Percentiles rank a stretch among this genome's conserved stretches.
Conservation (phyloP, 2,113 vertebrate species). For the Pseudolaguvia tuberculata region DNA sequence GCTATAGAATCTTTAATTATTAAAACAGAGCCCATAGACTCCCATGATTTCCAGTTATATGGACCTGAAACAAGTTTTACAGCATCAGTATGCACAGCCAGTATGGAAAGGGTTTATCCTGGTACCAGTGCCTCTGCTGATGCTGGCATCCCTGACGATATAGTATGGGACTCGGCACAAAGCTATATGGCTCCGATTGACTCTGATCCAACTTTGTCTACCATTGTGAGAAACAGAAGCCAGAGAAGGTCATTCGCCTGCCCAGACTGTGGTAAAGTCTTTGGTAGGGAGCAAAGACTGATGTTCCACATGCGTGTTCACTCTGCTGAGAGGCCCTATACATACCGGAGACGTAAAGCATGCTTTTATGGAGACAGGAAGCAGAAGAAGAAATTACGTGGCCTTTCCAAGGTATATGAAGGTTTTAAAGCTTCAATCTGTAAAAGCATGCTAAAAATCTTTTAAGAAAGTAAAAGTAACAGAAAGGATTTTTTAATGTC, state of each 20-base stretch:
- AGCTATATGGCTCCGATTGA: conserved; percentile 49
- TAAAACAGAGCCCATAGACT: conserved; percentile 37
- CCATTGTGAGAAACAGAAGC: conserved; percentile 18
- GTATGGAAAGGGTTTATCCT: conserved; percentile 21
- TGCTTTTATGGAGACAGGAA: conserved; percentile 44
- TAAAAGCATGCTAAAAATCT: neutral
- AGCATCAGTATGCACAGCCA: neutral
- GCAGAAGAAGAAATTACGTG: conserved; percentile 31
- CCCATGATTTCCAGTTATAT: conserved; percentile 4
- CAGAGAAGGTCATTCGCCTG: conserved; percentile 49
- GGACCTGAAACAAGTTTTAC: conserved; percentile 7
- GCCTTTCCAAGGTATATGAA: conserved; percentile 26
- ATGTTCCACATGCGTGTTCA: conserved; percentile 45
- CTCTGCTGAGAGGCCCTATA: conserved; percentile 40
- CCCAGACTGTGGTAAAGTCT: conserved; percentile 47
- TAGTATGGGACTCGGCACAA: conserved; percentile 29
- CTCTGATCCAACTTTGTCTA: conserved; percentile 37
- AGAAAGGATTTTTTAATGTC: too few species aligned
- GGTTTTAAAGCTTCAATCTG: neutral
- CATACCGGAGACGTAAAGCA: conserved; percentile 36
- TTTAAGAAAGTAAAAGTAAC: too few species aligned
- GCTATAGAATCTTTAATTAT: conserved; percentile 14
- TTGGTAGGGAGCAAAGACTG: conserved; percentile 41
- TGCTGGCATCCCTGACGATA: neutral
- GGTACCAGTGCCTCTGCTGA: conserved; percentile 11